phyloP scores from a whole-genome alignment of 2,797 vertebrate species.

The Muscicapa striata region DNA sequence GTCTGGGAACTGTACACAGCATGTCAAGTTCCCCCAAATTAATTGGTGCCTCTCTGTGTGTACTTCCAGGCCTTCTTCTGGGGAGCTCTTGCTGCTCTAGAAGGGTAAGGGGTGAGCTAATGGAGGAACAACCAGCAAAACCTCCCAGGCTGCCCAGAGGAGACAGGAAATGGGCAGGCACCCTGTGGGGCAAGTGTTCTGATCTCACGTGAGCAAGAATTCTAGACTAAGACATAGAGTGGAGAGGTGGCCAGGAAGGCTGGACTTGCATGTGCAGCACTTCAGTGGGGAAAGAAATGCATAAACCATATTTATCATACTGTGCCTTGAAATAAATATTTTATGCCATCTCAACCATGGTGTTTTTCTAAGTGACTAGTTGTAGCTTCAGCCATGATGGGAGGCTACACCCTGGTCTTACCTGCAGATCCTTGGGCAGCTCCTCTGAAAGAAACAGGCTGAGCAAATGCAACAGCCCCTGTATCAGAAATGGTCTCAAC shows the following conservation, averaged over 20 bases:
- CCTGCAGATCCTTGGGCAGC: neutral
- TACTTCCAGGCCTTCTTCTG: conserved; percentile 13
- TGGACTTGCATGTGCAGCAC: neutral
- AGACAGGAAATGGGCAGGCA: neutral
- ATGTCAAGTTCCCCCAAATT: conserved; percentile 21
- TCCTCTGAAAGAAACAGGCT: neutral
- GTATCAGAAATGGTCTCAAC: neutral
- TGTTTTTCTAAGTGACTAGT: neutral
- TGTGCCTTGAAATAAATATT: neutral
- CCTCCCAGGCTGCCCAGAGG: neutral
- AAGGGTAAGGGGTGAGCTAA: neutral
- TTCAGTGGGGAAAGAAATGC: neutral
- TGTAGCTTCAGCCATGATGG: fast-evolving
- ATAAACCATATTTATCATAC: neutral
- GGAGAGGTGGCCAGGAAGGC: neutral
- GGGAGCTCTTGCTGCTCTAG: neutral
- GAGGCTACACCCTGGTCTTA: neutral
- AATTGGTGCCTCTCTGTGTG: neutral
- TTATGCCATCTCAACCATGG: neutral
- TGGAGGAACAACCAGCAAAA: neutral
- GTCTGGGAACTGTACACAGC: conserved; percentile 42
- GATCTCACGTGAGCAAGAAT: neutral
- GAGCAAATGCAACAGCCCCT: neutral
- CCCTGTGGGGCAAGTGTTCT: neutral
- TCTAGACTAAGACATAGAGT: neutral